Evolutionary conservation across 2,888 invertebrate genomes (phyloP).

Genomic region (Netelia virgata): DNA sequence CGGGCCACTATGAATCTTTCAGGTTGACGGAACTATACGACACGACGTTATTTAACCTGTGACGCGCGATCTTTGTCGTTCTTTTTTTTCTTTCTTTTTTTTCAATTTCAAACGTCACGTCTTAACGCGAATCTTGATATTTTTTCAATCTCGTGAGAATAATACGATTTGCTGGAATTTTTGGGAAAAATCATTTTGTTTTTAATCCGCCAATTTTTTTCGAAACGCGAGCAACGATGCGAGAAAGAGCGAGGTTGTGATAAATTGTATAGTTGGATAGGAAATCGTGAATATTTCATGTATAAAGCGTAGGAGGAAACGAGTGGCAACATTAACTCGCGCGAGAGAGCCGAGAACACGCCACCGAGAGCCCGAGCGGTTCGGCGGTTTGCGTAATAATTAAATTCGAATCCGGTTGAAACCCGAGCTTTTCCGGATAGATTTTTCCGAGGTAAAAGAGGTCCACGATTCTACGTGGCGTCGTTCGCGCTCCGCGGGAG

Average conservation of each 20-base stretch:
- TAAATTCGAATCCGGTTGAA: conserved; percentile 66
- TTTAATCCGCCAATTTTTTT: too few species aligned
- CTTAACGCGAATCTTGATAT: too few species aligned
- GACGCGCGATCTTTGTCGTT: background rate
- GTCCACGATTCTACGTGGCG: conserved; percentile 22
- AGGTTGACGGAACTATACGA: background rate
- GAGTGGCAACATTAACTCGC: conserved; percentile 16
- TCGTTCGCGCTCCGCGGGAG: background rate
- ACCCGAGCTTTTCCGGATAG: conserved; percentile 54
- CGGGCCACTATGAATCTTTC: conserved; percentile 14
- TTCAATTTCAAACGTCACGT: background rate
- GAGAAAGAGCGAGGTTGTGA: too few species aligned
- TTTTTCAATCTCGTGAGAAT: too few species aligned
- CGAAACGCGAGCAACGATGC: too few species aligned
- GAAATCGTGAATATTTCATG: too few species aligned
- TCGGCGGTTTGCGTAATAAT: conserved; percentile 61
- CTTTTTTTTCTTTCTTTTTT: background rate
- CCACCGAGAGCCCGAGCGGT: conserved; percentile 26
- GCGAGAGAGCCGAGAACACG: background rate
- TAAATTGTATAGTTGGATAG: too few species aligned
- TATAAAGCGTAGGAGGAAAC: too few species aligned
- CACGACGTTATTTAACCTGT: background rate
- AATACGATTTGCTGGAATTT: too few species aligned
- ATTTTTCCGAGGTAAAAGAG: conserved; percentile 31
- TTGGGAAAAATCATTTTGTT: too few species aligned